Conservation (phyloP, 1,140 invertebrate genomes). For the Cataglyphis hispanica region DNA sequence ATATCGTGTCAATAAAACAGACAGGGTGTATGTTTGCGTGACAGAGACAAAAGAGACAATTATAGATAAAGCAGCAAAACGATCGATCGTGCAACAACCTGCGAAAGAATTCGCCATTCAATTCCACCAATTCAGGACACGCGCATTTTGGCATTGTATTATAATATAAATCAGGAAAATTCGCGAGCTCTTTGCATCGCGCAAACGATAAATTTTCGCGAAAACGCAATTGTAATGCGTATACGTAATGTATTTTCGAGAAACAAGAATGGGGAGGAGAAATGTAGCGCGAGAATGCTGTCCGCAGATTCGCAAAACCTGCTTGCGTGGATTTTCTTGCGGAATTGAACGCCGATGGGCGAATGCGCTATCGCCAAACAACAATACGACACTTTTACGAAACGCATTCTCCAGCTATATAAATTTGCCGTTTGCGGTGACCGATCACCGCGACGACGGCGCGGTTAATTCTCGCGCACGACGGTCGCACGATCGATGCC, state of each 20-base stretch:
- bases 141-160: not conserved
- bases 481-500: slow-evolving; percentile 55
- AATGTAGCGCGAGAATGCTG: not conserved
- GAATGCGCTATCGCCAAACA: not conserved
- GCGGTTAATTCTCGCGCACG: slow-evolving; percentile 44
- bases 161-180: not conserved
- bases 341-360: not conserved
- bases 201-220: not conserved
- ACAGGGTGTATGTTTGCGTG: slow-evolving; percentile 49
- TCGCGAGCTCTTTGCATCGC: not conserved
- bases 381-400: slow-evolving; percentile 23
- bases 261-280: not conserved
- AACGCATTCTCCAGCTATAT: not conserved
- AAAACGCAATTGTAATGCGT: not conserved
- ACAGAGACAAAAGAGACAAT: slow-evolving; percentile 45
- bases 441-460: slow-evolving; percentile 16
- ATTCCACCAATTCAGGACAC: not conserved
- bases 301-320: not conserved
- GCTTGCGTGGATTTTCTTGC: not conserved
- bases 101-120: slow-evolving; percentile 10
- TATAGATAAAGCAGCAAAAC: slow-evolving; percentile 32
- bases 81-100: slow-evolving; percentile 41
- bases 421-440: slow-evolving; percentile 41
- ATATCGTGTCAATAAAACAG: slow-evolving; percentile 43
- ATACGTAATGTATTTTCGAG: not conserved